phyloP scores from a whole-genome alignment of 1,140 invertebrate genomes.

The Sycobia sp. region DNA sequence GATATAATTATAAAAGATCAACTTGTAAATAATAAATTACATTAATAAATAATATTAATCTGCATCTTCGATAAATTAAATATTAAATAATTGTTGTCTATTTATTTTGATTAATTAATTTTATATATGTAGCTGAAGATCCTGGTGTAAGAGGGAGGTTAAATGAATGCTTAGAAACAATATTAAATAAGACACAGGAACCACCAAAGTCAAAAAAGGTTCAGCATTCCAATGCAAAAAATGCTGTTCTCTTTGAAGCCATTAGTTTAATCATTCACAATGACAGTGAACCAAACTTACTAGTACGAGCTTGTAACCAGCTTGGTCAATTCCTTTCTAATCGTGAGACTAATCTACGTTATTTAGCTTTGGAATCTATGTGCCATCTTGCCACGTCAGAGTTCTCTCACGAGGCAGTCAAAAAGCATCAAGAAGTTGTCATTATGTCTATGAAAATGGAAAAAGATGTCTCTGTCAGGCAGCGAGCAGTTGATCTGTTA shows the following conservation, averaged over 20 bases:
- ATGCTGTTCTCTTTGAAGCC: conserved; percentile 99
- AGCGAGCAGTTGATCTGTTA: conserved; percentile 97
- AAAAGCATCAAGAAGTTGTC: conserved; percentile 99
- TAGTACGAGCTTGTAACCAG: conserved; percentile 98
- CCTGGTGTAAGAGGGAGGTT: conserved; percentile 92
- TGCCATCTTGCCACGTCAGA: conserved; percentile 98
- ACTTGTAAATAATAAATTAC: neutral
- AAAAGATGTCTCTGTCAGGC: conserved; percentile 97
- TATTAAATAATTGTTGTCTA: too few species aligned
- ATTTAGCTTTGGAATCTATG: conserved; percentile 98
- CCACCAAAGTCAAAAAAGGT: conserved; percentile 99
- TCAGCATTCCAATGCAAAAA: conserved; percentile 99
- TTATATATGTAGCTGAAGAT: conserved; percentile 72
- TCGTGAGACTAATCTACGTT: conserved; percentile 97
- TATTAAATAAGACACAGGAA: conserved; percentile 99
- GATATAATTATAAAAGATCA: neutral
- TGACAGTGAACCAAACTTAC: conserved; percentile 95
- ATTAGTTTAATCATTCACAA: conserved; percentile 99
- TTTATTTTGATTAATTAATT: conserved; percentile 28
- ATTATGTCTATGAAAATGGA: conserved; percentile 99
- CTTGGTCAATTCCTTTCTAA: conserved; percentile 98
- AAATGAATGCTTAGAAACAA: conserved; percentile 99
- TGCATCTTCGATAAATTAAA: too few species aligned
- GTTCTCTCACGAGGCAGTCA: conserved; percentile 99
- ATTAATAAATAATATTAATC: too few species aligned